phyloP scores from a whole-genome alignment of 2,797 vertebrate species.

The Nannoperca australis region DNA sequence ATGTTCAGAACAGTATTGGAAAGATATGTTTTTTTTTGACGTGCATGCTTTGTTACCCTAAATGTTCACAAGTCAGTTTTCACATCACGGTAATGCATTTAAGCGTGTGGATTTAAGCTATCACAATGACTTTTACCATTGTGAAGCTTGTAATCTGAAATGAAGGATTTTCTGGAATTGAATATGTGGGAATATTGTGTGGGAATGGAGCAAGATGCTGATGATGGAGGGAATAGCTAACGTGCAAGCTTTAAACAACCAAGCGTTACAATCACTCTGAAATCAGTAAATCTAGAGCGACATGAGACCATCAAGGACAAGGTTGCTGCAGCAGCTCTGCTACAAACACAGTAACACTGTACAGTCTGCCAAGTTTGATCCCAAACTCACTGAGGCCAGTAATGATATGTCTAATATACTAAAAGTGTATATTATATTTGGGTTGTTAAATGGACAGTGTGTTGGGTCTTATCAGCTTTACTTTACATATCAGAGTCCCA shows the following conservation, averaged over 20 bases:
- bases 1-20: not conserved
- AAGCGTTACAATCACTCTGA: not conserved
- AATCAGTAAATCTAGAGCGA: constrained; percentile 5
- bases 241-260: constrained; percentile 17
- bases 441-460: not conserved
- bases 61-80: constrained; percentile 12
- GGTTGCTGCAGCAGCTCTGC: not conserved
- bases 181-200: constrained; percentile 7
- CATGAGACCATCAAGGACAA: constrained; percentile 9
- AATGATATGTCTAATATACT: not conserved
- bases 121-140: not conserved
- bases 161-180: constrained; percentile 18
- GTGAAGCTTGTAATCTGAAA: not conserved
- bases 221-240: constrained; percentile 1
- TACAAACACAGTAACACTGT: not conserved
- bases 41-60: not conserved
- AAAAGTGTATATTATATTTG: not conserved
- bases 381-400: not conserved
- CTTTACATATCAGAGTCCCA: constrained; percentile 32
- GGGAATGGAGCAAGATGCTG: not conserved
- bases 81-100: not conserved
- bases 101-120: not conserved
- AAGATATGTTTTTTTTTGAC: constrained; percentile 1
- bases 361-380: not conserved
- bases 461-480: constrained; percentile 17